Percentiles rank a stretch among this genome's conserved stretches.
These are phyloP conservation scores for Seriola dumerili DNA, from an alignment of 2,113 vertebrate genomes.

Conservation along the genomic window DNA sequence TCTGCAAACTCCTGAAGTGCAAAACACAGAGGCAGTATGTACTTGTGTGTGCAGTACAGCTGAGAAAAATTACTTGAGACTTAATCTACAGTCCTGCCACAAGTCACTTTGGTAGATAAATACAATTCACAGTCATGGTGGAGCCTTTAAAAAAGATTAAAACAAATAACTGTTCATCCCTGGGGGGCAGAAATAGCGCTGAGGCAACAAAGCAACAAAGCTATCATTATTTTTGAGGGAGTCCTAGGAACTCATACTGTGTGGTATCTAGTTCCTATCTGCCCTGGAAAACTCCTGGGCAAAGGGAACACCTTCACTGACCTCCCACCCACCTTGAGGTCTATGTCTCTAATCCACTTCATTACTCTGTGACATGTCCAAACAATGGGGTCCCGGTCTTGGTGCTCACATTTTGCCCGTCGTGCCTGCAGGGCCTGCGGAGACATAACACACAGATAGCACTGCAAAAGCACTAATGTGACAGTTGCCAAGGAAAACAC, in stretches of 20 bases:
- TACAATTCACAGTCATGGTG: constrained; percentile 1
- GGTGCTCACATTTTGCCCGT: constrained; percentile 86
- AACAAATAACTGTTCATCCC: neutral
- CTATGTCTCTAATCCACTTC: constrained; percentile 90
- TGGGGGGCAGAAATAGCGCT: neutral
- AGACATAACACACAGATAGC: constrained; percentile 44
- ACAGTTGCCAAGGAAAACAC: constrained; percentile 17
- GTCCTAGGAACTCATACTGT: constrained; percentile 20
- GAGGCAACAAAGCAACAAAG: constrained; percentile 26
- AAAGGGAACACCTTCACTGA: constrained; percentile 31
- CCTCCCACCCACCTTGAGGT: constrained; percentile 87
- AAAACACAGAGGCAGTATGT: constrained; percentile 10
- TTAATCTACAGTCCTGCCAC: neutral
- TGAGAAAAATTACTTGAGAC: neutral
- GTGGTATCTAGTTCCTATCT: constrained; percentile 34
- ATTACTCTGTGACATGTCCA: constrained; percentile 91
- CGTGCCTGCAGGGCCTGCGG: constrained; percentile 85
- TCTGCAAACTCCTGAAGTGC: constrained; percentile 87
- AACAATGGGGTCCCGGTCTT: constrained; percentile 86
- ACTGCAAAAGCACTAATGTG: constrained; percentile 7
- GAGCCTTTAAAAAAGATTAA: neutral
- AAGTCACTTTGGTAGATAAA: neutral
- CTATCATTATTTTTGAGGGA: constrained; percentile 35
- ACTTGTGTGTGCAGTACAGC: neutral
- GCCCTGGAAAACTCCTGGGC: neutral